These are phyloP conservation scores for Corythucha ciliata DNA, from an alignment of 2,888 invertebrate species.

Conservation along the genomic window DNA sequence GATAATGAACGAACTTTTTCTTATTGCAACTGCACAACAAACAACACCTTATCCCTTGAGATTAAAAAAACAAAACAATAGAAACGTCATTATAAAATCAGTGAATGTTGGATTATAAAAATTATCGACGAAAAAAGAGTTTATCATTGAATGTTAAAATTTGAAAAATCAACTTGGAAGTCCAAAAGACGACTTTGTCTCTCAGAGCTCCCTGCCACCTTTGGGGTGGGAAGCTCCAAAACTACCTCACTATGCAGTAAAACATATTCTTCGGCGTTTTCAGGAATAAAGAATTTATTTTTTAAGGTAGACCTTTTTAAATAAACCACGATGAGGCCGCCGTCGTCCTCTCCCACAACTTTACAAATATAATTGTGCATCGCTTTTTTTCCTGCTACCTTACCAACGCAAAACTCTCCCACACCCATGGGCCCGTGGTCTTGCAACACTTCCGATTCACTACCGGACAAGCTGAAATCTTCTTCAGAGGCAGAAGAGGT, in stretches of 20 bases:
- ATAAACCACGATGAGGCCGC: not conserved
- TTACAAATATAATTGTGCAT: not conserved
- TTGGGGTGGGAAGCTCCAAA: constrained; percentile 2
- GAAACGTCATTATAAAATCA: too few relatives aligned
- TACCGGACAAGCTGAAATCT: not conserved
- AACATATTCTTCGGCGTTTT: not conserved
- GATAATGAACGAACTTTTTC: too few relatives aligned
- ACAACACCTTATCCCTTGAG: too few relatives aligned
- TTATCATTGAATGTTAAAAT: constrained; percentile 5
- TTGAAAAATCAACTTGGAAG: constrained; percentile 11
- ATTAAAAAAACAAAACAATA: too few relatives aligned
- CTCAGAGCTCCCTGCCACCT: not conserved
- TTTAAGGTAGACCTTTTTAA: not conserved
- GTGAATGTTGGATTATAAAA: too few relatives aligned
- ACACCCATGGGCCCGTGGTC: not conserved
- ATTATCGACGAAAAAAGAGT: too few relatives aligned
- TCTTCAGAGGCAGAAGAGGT: not conserved
- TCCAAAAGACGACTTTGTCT: constrained; percentile 11
- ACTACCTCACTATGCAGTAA: constrained; percentile 5
- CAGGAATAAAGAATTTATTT: constrained; percentile 1
- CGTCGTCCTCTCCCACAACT: not conserved
- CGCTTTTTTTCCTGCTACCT: not conserved
- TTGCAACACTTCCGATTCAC: not conserved
- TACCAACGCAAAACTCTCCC: not conserved
- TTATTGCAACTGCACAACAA: too few relatives aligned